Evolutionary conservation across 2,888 invertebrate species (phyloP).

Genomic region (Chorisops tibialis): DNA sequence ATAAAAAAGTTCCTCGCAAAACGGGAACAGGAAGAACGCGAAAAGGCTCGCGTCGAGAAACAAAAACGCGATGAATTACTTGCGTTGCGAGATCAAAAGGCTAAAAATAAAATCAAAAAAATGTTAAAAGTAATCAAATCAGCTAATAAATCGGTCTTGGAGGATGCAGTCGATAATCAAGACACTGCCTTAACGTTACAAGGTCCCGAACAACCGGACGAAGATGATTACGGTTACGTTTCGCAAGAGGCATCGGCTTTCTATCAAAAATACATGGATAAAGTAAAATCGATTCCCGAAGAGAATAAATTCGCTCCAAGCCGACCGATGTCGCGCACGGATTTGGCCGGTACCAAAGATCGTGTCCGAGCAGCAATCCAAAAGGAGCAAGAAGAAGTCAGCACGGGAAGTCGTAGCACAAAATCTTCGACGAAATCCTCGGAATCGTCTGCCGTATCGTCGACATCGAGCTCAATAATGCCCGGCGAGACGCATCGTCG

Average conservation of each 20-base stretch:
- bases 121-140: constrained; percentile 85
- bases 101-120: constrained; percentile 70
- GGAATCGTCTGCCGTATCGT: background rate
- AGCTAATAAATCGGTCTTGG: constrained; percentile 81
- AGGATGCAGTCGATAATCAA: constrained; percentile 73
- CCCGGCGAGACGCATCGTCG: constrained; percentile 23
- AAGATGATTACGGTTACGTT: constrained; percentile 88
- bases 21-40: constrained; percentile 75
- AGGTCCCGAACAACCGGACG: constrained; percentile 77
- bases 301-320: constrained; percentile 66
- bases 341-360: constrained; percentile 61
- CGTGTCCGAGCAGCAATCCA: constrained; percentile 73
- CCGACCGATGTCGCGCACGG: constrained; percentile 46
- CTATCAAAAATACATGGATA: constrained; percentile 81
- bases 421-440: constrained; percentile 6
- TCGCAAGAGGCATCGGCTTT: constrained; percentile 78
- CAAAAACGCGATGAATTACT: constrained; percentile 63
- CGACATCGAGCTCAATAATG: background rate
- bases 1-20: constrained; percentile 80
- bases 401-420: constrained; percentile 53
- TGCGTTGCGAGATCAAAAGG: constrained; percentile 68
- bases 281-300: constrained; percentile 69
- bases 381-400: constrained; percentile 68
- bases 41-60: constrained; percentile 61
- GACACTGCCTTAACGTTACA: constrained; percentile 72